Conservation (phyloP, 2,797 vertebrate genomes). For the Brotogeris chrysoptera region DNA sequence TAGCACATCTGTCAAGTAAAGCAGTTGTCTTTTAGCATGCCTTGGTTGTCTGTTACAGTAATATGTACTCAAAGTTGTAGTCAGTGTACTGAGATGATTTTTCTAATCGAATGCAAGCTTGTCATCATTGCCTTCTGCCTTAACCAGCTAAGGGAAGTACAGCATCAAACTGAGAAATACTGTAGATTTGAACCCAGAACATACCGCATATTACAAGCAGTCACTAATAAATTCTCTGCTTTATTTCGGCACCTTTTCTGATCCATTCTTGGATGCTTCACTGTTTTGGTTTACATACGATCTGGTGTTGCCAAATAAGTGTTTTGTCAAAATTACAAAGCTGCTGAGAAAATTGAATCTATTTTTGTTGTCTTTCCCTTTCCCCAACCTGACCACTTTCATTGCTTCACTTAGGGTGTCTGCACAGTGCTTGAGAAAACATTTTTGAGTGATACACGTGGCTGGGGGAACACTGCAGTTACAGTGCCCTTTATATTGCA, state of each 20-base stretch:
- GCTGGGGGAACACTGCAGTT: not conserved
- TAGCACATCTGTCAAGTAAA: conserved; percentile 48
- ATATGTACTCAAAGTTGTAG: conserved; percentile 36
- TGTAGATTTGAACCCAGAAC: not conserved
- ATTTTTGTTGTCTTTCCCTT: not conserved
- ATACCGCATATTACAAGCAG: not conserved
- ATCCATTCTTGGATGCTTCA: not conserved
- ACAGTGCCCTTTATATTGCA: not conserved
- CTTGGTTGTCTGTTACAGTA: conserved; percentile 55
- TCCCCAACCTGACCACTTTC: not conserved
- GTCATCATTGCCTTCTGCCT: conserved; percentile 6
- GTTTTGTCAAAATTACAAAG: not conserved
- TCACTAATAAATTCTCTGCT: not conserved
- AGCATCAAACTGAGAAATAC: not conserved
- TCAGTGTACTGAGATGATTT: conserved; percentile 17
- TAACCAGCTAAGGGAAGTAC: not conserved
- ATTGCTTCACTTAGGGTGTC: not conserved
- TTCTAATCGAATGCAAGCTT: conserved; percentile 14
- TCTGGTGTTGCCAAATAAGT: not conserved
- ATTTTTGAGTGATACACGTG: not conserved
- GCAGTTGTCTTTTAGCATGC: conserved; percentile 40
- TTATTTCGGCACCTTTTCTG: not conserved
- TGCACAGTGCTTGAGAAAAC: not conserved
- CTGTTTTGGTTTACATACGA: not conserved
- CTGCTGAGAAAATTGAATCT: not conserved